Percentiles rank a stretch among this genome's conserved stretches.
Conservation (phyloP, 2,113 vertebrate species). For the Oncorhynchus kisutch region DNA sequence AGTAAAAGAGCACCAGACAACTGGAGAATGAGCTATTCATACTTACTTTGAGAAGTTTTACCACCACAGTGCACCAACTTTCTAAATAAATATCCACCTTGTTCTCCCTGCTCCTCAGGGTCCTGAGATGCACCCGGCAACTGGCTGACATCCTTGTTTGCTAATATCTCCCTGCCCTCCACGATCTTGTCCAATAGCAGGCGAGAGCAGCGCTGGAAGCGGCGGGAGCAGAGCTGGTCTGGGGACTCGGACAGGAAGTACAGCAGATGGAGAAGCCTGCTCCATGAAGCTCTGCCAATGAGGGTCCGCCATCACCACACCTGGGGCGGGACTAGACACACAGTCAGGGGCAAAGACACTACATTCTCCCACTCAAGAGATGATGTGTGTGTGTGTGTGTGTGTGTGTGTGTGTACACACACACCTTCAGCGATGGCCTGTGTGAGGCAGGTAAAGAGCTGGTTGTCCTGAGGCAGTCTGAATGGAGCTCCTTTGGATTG, state of each 20-base stretch:
- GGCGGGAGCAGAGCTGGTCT: constrained; percentile 83
- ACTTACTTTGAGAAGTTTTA: background rate
- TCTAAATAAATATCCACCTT: constrained; percentile 36
- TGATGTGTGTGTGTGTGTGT: background rate
- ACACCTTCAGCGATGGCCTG: constrained; percentile 82
- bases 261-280: constrained; percentile 77
- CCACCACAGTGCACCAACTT: too few relatives aligned
- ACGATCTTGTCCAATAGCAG: constrained; percentile 60
- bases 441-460: constrained; percentile 80
- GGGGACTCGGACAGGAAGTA: constrained; percentile 91
- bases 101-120: constrained; percentile 59
- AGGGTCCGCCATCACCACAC: constrained; percentile 72
- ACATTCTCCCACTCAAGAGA: background rate
- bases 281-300: constrained; percentile 94
- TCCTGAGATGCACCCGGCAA: constrained; percentile 48
- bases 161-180: constrained; percentile 39
- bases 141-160: constrained; percentile 46
- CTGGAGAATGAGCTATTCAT: background rate
- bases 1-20: background rate
- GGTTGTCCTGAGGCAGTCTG: constrained; percentile 83
- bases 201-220: constrained; percentile 79
- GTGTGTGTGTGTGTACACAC: constrained; percentile 54
- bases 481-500: constrained; percentile 77
- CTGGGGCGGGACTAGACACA: constrained; percentile 34
- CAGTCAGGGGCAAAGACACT: background rate